phyloP scores from a whole-genome alignment of 2,888 invertebrate species.

The Ischnus inquisitorius region DNA sequence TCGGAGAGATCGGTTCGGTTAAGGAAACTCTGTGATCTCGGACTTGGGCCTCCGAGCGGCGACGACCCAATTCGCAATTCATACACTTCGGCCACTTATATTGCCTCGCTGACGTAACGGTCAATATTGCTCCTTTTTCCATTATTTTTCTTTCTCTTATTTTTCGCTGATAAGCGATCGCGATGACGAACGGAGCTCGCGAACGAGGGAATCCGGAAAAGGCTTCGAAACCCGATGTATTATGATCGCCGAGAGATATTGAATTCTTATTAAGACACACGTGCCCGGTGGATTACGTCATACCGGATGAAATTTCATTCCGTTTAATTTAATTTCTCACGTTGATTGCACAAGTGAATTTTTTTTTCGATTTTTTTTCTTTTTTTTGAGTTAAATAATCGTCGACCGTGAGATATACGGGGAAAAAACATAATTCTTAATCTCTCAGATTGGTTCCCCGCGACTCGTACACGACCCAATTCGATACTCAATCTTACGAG shows the following conservation, averaged over 20 bases:
- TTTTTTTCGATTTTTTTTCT: background rate
- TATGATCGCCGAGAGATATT: background rate
- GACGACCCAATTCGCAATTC: constrained; percentile 80
- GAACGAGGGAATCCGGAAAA: constrained; percentile 59
- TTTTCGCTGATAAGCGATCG: constrained; percentile 41
- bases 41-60: constrained; percentile 71
- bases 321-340: no score
- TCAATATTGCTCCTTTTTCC: background rate
- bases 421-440: constrained; percentile 34
- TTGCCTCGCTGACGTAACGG: constrained; percentile 32
- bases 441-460: constrained; percentile 47
- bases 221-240: constrained; percentile 13
- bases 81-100: constrained; percentile 73
- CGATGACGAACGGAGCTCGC: constrained; percentile 30
- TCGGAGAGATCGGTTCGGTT: constrained; percentile 46
- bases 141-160: background rate
- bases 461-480: constrained; percentile 58
- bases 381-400: background rate
- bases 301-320: background rate
- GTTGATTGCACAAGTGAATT: background rate
- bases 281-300: constrained; percentile 2
- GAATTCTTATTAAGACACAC: constrained; percentile 8
- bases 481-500: constrained; percentile 52
- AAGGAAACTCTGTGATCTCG: constrained; percentile 77
- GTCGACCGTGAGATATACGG: background rate